Evolutionary conservation across 2,888 invertebrate genomes (phyloP).

Genomic region (Athripsodes cinereus): DNA sequence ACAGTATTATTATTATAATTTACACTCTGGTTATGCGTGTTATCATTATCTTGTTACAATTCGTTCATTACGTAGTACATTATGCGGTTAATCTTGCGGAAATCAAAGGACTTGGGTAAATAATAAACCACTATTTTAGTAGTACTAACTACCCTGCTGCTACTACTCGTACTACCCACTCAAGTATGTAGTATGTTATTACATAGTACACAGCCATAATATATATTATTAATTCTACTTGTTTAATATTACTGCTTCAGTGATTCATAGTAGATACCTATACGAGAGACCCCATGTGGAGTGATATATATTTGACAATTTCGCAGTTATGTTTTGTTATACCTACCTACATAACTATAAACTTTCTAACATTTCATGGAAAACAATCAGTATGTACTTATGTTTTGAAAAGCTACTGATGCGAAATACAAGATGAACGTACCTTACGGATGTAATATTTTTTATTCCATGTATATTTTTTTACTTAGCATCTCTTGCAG

Average conservation of each 20-base stretch:
- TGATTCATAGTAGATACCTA: no score
- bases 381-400: background rate
- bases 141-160: no score
- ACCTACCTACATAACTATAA: no score
- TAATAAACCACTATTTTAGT: background rate
- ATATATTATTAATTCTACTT: background rate
- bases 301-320: slow-evolving; percentile 7
- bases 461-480: no score
- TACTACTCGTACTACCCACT: background rate
- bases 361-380: background rate
- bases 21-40: slow-evolving; percentile 23
- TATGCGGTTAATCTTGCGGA: slow-evolving; percentile 28
- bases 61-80: slow-evolving; percentile 27
- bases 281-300: slow-evolving; percentile 7
- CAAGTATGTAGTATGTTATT: no score
- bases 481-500: no score
- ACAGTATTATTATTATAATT: slow-evolving; percentile 22
- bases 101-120: slow-evolving; percentile 15
- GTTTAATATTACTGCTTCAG: background rate
- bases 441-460: no score
- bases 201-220: no score
- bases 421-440: no score
- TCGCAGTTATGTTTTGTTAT: no score
- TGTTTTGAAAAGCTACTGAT: no score
- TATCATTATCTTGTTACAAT: slow-evolving; percentile 27